Evolutionary conservation across 2,888 invertebrate genomes (phyloP), one percentile per base, ranked within the genome.

Genomic region (Dendrolimus houi): DNA sequence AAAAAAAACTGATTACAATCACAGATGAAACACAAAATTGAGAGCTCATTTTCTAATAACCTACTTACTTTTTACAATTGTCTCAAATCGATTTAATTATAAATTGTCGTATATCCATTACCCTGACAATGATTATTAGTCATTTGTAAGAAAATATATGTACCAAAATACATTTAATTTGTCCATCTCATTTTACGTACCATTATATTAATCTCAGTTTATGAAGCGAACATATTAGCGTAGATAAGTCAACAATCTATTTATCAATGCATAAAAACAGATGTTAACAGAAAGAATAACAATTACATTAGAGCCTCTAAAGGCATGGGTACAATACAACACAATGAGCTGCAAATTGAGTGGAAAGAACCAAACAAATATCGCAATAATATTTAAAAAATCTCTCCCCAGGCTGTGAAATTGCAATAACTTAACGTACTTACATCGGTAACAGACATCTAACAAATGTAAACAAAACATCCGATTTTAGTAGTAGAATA

Each of bases 11-110:
- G 80, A 82, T 83, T 78, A 84, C 66, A 83, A 88, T 89, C 88
- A 88, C 89, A 88, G 89, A 83, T 83, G 72, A 85, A 83, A 80
- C 80, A 77, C 72, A 74, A 69, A 74, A 73, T 84, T 85, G 85
- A 87, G 87, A 88, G 87, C 87, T 82, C 67, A 69, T 65, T 72
- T 70, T 64, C 60, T 71, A 71, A 61, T 60, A 56, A 59, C 61
- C 66, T 70, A 67, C 64, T 64, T 69, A 59, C 14, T 40, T 53
- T 58, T 56, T 55, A 52, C 53, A 52, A 29, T 57, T 40, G 52
- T 41, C 41, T 17, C 47, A 42, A 55, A 17, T 55, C 64, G 8
- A 62, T 58, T 59, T 9, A 12, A 47, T 47, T 12, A 47, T 47
- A 47, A 47, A 47, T 10, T 29, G 9, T 47, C 47, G 47, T 47